Conservation (phyloP, 64 coral and sea anemone genomes). For the Acropora tenuis region DNA sequence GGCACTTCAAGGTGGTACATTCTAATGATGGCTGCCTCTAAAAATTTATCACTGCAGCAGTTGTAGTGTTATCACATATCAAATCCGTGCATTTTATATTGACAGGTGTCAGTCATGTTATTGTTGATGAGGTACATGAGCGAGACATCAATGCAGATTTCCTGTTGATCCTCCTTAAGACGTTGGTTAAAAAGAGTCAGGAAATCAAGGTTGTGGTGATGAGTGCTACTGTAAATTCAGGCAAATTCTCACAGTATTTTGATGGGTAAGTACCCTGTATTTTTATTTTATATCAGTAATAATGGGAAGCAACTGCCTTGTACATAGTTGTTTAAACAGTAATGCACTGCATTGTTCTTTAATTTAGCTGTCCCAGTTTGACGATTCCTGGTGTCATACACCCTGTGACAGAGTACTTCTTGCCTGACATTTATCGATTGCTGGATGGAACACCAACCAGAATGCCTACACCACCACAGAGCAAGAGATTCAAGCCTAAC, state of each 20-base stretch:
- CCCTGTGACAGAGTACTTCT: slow-evolving; percentile 76
- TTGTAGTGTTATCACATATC: background rate
- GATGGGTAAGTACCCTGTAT: slow-evolving; percentile 46
- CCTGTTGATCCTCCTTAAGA: slow-evolving; percentile 75
- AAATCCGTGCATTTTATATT: background rate
- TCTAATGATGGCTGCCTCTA: no score
- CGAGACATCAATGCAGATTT: slow-evolving; percentile 93
- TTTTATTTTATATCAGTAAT: background rate
- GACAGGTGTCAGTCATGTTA: slow-evolving; percentile 87
- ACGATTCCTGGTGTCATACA: slow-evolving; percentile 84
- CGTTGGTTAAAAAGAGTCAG: slow-evolving; percentile 41
- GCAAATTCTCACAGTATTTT: slow-evolving; percentile 85
- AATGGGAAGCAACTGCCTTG: background rate
- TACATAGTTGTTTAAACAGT: background rate
- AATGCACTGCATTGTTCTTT: background rate
- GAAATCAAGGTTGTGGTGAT: slow-evolving; percentile 74
- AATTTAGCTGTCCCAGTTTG: slow-evolving; percentile 65
- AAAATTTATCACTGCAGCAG: background rate
- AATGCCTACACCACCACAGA: slow-evolving; percentile 11
- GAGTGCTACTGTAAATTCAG: slow-evolving; percentile 90
- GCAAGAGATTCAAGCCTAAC: slow-evolving; percentile 74
- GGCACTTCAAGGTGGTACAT: no score
- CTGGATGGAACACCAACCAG: slow-evolving; percentile 33
- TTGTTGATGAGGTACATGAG: slow-evolving; percentile 92
- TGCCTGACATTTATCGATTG: slow-evolving; percentile 65